Base-by-base conservation (phyloP, 2,797 vertebrate genomes). In the Anabas testudineus region DNA sequence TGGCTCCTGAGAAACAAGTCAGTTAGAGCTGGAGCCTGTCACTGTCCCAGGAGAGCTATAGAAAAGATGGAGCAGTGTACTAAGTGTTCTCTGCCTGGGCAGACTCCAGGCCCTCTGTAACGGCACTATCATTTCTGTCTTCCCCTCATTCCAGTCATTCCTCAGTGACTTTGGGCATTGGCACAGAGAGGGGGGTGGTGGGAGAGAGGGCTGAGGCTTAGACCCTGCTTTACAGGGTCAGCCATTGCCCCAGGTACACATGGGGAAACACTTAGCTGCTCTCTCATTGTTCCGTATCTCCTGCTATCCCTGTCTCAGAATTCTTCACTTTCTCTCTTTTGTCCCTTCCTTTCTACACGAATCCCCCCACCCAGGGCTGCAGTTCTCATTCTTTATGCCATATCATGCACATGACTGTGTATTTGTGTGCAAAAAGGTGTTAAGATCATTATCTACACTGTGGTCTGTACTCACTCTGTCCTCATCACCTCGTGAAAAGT, bases 181-280 rank as follows among this genome's bases (percentile, higher is more conserved):
- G 85, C 79, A 81, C 54, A 15, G 57, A 41, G 53, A 1, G 47
- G 7, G 47, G 30, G 72, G 45, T 22, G 58, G 53, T 41, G 28
- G 53, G 57, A 7, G 34, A 5, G 42, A 34, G 55, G 48, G 64
- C 53, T 61, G 5, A 73, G 78, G 60, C 74, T 80, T 82, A 72
- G 59, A 76, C 65, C 66, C 57, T 24, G 9, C 64, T 82, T 65
- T 49, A 74, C 67, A 16, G 72, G 79, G 82, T 91, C 81, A 82
- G 76, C 32, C 71, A 21, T 56, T 47, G 84, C 82, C 79, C 72
- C 78, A 53, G 82, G 84, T 86, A 55, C 84, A 89, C 86, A 87
- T 88, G 78, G 81, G 76, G 77, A 93, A 91, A 82, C 76, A 82
- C 82, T 89, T 90, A 81, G 52, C 72, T 28, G 52, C 65, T 56